Evolutionary conservation across 1,140 invertebrate species (phyloP).

Genomic region (Zaprionus lachaisei): DNA sequence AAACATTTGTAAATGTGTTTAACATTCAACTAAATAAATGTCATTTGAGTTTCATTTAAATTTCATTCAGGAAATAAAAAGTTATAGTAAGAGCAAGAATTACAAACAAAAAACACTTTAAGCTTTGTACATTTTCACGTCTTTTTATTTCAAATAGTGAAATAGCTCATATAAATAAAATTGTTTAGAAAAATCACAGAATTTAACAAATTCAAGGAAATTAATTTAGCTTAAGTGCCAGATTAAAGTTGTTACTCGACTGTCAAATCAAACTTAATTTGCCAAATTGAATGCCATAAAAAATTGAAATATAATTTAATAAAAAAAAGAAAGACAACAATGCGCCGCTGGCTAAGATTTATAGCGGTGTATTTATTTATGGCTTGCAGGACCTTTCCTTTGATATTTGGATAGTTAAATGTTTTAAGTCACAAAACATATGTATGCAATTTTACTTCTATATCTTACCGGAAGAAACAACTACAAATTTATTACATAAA

Average conservation of each 20-base stretch:
- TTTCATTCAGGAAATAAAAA: neutral
- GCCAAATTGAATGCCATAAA: neutral
- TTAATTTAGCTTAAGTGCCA: conserved; percentile 16
- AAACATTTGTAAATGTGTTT: neutral
- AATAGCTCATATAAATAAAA: neutral
- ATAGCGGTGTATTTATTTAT: conserved; percentile 16
- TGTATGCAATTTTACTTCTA: conserved; percentile 34
- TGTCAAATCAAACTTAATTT: conserved; percentile 17
- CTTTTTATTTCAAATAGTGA: neutral
- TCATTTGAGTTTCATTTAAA: neutral
- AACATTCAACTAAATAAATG: no score
- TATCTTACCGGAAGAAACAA: conserved; percentile 56
- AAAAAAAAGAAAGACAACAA: conserved; percentile 6
- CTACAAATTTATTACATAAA: conserved; percentile 34
- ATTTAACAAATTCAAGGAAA: conserved; percentile 1
- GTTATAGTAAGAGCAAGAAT: neutral
- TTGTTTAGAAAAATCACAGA: neutral
- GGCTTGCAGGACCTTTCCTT: neutral
- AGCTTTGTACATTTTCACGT: neutral
- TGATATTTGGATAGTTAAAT: neutral
- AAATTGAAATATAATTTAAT: conserved; percentile 18
- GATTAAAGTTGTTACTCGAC: neutral
- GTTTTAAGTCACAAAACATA: neutral
- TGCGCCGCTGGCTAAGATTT: conserved; percentile 12
- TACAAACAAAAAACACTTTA: neutral